Evolutionary conservation across 2,888 invertebrate genomes (phyloP).

Genomic region (Meliscaeva auricollis): DNA sequence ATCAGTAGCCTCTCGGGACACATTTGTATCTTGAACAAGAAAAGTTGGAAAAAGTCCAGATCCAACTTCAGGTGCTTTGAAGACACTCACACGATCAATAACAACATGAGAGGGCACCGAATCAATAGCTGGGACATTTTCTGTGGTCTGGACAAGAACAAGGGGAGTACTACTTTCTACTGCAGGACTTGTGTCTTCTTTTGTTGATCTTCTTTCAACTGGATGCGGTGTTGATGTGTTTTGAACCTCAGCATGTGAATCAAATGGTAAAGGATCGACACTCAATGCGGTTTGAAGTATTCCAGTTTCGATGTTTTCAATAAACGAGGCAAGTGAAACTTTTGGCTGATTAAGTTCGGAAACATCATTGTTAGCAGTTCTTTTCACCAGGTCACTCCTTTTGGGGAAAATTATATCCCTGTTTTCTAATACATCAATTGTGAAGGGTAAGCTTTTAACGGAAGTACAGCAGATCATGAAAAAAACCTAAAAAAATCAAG

Average conservation of each 20-base stretch:
- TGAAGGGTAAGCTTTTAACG: conserved; percentile 37
- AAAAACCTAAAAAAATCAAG: conserved; percentile 35
- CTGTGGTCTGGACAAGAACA: conserved; percentile 79
- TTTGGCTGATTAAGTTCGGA: conserved; percentile 77
- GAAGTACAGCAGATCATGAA: conserved; percentile 18
- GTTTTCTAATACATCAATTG: conserved; percentile 53
- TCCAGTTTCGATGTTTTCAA: conserved; percentile 81
- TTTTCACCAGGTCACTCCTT: conserved; percentile 52
- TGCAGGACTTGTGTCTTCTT: neutral
- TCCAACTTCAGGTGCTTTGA: conserved; percentile 52
- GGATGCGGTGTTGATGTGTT: conserved; percentile 75
- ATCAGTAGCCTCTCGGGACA: conserved; percentile 31
- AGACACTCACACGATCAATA: conserved; percentile 80
- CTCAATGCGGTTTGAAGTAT: conserved; percentile 81
- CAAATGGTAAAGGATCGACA: conserved; percentile 77
- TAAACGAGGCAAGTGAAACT: conserved; percentile 80
- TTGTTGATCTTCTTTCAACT: conserved; percentile 55
- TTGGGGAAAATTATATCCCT: conserved; percentile 35
- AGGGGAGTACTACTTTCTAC: conserved; percentile 27
- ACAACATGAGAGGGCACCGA: conserved; percentile 79
- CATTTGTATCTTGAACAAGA: conserved; percentile 68
- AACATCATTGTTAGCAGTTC: conserved; percentile 70
- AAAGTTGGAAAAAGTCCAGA: conserved; percentile 56
- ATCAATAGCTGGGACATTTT: conserved; percentile 78
- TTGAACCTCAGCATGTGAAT: conserved; percentile 76